Conservation (phyloP, 1,140 invertebrate genomes). For the Sinonovacula constricta region DNA sequence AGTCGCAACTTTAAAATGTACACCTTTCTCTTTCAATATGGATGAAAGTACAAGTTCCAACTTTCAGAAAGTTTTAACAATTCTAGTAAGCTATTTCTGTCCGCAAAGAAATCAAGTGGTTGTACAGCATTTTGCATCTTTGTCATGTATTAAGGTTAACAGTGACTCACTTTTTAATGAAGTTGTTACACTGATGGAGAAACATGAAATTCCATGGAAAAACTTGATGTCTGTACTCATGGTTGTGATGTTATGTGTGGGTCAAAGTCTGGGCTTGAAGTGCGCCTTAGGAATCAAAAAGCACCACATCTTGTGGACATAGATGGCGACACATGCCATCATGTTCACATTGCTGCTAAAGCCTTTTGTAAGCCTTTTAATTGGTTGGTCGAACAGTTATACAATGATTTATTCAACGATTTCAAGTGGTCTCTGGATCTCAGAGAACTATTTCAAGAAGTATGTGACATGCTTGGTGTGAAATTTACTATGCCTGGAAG, state of each 20-base stretch:
- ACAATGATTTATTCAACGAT: slow-evolving; percentile 52
- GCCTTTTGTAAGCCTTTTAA: slow-evolving; percentile 56
- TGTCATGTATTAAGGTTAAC: slow-evolving; percentile 15
- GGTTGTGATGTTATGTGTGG: slow-evolving; percentile 58
- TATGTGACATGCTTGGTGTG: slow-evolving; percentile 46
- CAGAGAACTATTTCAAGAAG: slow-evolving; percentile 28
- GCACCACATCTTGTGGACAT: slow-evolving; percentile 57
- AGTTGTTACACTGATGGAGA: slow-evolving; percentile 18
- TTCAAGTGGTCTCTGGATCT: slow-evolving; percentile 59
- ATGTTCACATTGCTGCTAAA: slow-evolving; percentile 57
- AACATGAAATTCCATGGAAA: slow-evolving; percentile 27
- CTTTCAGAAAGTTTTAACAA: slow-evolving; percentile 16
- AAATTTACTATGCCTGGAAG: slow-evolving; percentile 48
- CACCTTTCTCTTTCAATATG: slow-evolving; percentile 9
- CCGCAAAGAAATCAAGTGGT: slow-evolving; percentile 4
- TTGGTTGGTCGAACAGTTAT: slow-evolving; percentile 39
- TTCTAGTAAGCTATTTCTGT: slow-evolving; percentile 29
- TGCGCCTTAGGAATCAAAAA: slow-evolving; percentile 24
- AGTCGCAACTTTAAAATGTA: not conserved
- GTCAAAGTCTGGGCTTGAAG: slow-evolving; percentile 52
- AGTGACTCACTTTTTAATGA: slow-evolving; percentile 5
- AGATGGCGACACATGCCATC: slow-evolving; percentile 61
- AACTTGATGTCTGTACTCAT: slow-evolving; percentile 54
- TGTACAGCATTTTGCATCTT: slow-evolving; percentile 24
- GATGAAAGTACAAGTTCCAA: slow-evolving; percentile 18